A percentile compares a stretch with the other conserved stretches of the same genome.
These are phyloP conservation scores for Albula glossodonta DNA, from an alignment of 2,113 vertebrate genomes.

Conservation along the genomic window DNA sequence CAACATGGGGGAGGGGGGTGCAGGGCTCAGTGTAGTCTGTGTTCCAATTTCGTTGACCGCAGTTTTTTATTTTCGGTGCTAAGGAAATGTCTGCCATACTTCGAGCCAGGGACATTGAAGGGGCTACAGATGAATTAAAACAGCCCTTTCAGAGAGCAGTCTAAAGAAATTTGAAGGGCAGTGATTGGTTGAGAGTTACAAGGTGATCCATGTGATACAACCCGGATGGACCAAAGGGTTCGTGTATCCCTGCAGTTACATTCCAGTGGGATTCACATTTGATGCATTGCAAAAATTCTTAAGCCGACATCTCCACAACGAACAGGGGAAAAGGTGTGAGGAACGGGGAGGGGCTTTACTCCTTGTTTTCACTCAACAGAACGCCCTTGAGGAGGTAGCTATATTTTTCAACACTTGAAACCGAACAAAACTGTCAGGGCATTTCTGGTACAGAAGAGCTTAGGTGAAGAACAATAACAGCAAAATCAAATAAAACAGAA, in stretches of 20 bases:
- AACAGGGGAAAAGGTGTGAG: neutral
- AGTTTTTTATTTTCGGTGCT: constrained; percentile 54
- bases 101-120: constrained; percentile 45
- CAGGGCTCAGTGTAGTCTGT: constrained; percentile 56
- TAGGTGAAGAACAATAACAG: neutral
- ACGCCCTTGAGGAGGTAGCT: neutral
- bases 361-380: neutral
- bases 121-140: constrained; percentile 62
- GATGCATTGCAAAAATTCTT: neutral
- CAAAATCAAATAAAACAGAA: neutral
- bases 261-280: constrained; percentile 18
- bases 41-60: constrained; percentile 61
- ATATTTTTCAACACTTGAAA: neutral
- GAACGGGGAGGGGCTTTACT: neutral
- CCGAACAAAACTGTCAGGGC: neutral
- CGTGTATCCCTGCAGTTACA: constrained; percentile 38
- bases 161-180: constrained; percentile 51
- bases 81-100: constrained; percentile 48
- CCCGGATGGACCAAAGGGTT: constrained; percentile 42
- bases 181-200: constrained; percentile 47
- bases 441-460: neutral
- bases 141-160: constrained; percentile 55
- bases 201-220: constrained; percentile 47
- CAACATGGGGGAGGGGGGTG: constrained; percentile 26
- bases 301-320: neutral